Base-by-base conservation (phyloP, 2,888 invertebrate genomes). In the Alentia gelatinosa region DNA sequence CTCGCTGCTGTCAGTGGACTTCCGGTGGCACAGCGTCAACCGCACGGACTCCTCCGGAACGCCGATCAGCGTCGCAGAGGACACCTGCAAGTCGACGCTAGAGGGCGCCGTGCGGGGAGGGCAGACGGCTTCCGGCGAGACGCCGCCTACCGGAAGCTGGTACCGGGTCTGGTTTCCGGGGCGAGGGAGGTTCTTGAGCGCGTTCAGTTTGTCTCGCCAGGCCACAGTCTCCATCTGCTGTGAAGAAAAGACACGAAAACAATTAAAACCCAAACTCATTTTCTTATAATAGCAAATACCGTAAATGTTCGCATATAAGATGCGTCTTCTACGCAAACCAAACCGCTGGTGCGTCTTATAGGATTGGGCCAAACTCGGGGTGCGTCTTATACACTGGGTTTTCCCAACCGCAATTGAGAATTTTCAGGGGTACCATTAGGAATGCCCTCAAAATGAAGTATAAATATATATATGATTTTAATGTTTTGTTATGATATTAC, bases 121-220 rank as follows among this genome's bases (percentile, higher is more conserved):
- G 79, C 39, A 35, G 79, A 26, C 39, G 79, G 37, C 79, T 9
- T 35, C 4, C 79, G 79, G 79, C 1, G 79, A 19, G 35, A 15
- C 37, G 23, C 37, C 35, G 39, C 79, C 37, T 1, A 12, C 1
- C 23, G 79, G 39, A 12, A 30, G n/a, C 30, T 26, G 68, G n/a
- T n/a, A n/a, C 30, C 0, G 4, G 3, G 4, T 4, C 40, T 26
- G 37, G n/a, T 39, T 1, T 12, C 42, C 68, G 37, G 86, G 90
- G 12, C 84, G 84, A 12, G 86, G 90, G 3, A 90, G 86, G 26
- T 33, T 89, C 12, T 74, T 42, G 4, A 91, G 56, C 7, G 79
- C 40, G 26, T 50, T 35, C n/a, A 91, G 47, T 50, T 89, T 91
- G 15, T 89, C 89, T 26, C 91, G 30, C 91, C 91, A 91, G n/a